These are phyloP conservation scores for Meloidogyne exigua DNA, from an alignment of 1,140 invertebrate species.

Conservation along the genomic window DNA sequence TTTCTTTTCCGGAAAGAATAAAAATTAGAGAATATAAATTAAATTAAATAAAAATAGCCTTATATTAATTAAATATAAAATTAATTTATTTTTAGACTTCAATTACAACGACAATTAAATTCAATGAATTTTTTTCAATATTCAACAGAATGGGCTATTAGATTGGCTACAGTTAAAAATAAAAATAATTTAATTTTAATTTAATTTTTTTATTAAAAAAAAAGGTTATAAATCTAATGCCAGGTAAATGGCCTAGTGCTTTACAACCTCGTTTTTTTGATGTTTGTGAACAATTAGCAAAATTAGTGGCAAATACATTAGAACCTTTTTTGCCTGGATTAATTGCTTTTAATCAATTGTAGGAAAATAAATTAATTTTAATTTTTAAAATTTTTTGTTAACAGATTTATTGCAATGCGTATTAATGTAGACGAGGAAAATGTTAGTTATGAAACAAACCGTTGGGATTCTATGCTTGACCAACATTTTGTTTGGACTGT, in stretches of 20 bases:
- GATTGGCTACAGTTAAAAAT: constrained; percentile 17
- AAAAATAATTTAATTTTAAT: neutral
- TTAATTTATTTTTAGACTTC: constrained; percentile 13
- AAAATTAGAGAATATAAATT: no score
- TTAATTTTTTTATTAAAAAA: neutral
- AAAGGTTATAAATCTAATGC: constrained; percentile 31
- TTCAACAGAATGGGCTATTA: constrained; percentile 38
- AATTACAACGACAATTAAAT: constrained; percentile 21
- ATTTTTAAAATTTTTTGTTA: neutral
- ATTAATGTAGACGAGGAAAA: constrained; percentile 27
- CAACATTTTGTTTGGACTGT: constrained; percentile 33
- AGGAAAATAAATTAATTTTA: neutral
- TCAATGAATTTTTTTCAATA: constrained; percentile 28
- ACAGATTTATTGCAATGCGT: constrained; percentile 24
- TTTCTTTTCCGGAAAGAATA: no score
- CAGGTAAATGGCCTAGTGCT: constrained; percentile 34
- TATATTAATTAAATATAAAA: neutral
- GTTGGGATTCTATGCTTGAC: constrained; percentile 21
- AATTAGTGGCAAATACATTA: constrained; percentile 23
- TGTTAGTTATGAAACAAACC: constrained; percentile 29
- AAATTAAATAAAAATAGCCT: no score
- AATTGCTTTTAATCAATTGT: constrained; percentile 26
- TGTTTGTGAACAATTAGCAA: constrained; percentile 36
- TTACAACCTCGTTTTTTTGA: constrained; percentile 38
- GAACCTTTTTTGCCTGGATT: constrained; percentile 31